Evolutionary conservation across 1,140 invertebrate species (phyloP).

Genomic region (Drosophila murphyi): DNA sequence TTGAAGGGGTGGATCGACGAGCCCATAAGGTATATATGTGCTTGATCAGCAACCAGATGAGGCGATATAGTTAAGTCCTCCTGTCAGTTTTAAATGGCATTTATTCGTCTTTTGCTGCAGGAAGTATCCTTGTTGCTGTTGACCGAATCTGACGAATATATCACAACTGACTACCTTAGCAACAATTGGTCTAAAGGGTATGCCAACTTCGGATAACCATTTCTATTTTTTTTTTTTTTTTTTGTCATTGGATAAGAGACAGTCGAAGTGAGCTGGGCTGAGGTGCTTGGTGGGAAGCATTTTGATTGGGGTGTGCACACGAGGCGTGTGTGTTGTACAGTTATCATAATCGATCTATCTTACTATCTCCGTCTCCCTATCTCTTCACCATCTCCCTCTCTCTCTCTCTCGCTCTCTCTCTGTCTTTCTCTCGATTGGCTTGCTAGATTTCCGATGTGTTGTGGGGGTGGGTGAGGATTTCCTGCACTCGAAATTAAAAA

Average conservation of each 20-base stretch:
- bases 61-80: too few species aligned
- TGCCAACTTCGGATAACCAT: too few species aligned
- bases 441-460: slow-evolving; percentile 8
- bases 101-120: too few species aligned
- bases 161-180: too few species aligned
- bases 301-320: not conserved
- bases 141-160: too few species aligned
- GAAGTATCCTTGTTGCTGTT: too few species aligned
- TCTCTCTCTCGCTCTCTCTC: not conserved
- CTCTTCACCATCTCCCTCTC: too few species aligned
- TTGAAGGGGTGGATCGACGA: too few species aligned
- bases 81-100: too few species aligned
- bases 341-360: slow-evolving; percentile 3
- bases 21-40: too few species aligned
- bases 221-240: not conserved
- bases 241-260: not conserved
- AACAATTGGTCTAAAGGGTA: too few species aligned
- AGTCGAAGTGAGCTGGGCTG: not conserved
- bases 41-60: too few species aligned
- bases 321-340: not conserved
- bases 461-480: slow-evolving; percentile 33
- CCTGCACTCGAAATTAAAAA: slow-evolving; percentile 47
- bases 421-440: not conserved
- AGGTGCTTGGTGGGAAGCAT: slow-evolving; percentile 10
- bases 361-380: not conserved